A percentile compares a stretch with the other conserved stretches of the same genome.
These are phyloP conservation scores for Naja naja DNA, from an alignment of 2,113 vertebrate genomes.

Conservation along the genomic window DNA sequence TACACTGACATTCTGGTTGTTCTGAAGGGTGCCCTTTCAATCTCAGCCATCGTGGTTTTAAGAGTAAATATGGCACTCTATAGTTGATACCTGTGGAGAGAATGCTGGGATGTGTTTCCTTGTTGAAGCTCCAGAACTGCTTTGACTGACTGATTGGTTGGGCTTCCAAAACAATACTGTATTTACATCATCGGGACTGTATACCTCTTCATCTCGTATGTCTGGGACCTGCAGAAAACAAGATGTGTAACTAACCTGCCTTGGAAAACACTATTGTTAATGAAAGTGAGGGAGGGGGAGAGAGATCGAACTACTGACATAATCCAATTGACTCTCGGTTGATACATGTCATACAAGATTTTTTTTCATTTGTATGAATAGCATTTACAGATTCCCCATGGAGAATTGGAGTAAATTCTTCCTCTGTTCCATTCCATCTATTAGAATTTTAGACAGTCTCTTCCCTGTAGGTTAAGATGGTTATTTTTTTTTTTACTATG, in stretches of 20 bases:
- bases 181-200: constrained; percentile 71
- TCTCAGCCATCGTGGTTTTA: not conserved
- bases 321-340: not conserved
- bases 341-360: no score
- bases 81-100: constrained; percentile 72
- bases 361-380: not conserved
- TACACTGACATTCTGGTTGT: not conserved
- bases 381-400: not conserved
- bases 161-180: constrained; percentile 77
- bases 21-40: not conserved
- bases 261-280: not conserved
- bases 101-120: constrained; percentile 81
- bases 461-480: not conserved
- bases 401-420: not conserved
- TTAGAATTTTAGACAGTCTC: not conserved
- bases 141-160: constrained; percentile 53
- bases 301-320: not conserved
- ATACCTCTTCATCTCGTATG: constrained; percentile 76
- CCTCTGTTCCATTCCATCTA: no score
- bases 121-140: constrained; percentile 57
- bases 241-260: not conserved
- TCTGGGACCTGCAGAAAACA: constrained; percentile 74
- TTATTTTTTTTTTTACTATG: not conserved
- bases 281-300: not conserved
- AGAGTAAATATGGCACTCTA: not conserved